A percentile compares a stretch with the other conserved stretches of the same genome.
Evolutionary conservation across 2,797 vertebrate species (phyloP).

Genomic region (Pristis pectinata): DNA sequence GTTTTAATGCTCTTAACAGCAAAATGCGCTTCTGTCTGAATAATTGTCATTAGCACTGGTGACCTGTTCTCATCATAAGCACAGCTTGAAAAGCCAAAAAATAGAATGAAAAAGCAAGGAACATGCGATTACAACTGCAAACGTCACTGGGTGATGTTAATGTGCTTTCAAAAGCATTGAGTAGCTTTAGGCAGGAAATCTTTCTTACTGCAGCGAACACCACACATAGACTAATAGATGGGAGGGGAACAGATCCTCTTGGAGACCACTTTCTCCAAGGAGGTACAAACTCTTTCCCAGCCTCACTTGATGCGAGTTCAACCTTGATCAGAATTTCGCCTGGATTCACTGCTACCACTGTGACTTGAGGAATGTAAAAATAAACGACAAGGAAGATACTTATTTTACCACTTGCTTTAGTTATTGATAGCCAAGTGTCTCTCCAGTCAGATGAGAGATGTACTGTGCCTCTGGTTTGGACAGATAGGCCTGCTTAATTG

Average conservation of each 20-base stretch:
- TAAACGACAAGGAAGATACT: background rate
- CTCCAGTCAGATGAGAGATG: background rate
- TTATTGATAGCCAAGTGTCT: background rate
- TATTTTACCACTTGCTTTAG: background rate
- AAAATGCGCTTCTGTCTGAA: background rate
- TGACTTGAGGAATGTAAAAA: background rate
- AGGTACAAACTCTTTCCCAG: background rate
- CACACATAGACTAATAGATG: background rate
- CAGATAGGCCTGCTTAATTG: conserved; percentile 5
- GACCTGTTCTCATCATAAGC: background rate
- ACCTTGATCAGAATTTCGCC: background rate
- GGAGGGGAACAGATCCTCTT: background rate
- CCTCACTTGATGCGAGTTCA: background rate
- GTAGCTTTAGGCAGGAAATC: background rate
- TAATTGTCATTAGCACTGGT: background rate
- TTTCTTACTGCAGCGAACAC: background rate
- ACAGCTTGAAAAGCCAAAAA: background rate
- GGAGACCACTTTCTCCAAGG: background rate
- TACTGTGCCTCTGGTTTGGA: conserved; percentile 16
- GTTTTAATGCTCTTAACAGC: conserved; percentile 16
- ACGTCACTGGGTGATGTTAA: background rate
- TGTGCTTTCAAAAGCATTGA: background rate
- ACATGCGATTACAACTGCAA: background rate
- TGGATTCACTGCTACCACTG: background rate
- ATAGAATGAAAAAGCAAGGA: background rate